Evolutionary conservation across 2,113 vertebrate species (phyloP), one percentile per base, ranked within the genome.

Genomic region (Cricetomys ansorgei): DNA sequence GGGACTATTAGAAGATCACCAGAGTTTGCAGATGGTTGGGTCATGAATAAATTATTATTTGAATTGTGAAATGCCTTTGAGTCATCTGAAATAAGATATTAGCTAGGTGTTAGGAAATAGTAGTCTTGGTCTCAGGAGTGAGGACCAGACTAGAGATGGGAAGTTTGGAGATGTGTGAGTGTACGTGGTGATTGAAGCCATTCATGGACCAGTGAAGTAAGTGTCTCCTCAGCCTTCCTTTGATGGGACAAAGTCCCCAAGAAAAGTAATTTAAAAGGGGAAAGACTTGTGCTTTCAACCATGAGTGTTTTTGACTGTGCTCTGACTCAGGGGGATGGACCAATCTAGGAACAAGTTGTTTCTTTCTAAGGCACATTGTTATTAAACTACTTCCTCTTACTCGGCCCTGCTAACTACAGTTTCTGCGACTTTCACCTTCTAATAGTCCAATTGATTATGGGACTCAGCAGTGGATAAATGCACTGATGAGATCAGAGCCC

Each of bases 31-130:
- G 12, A 8, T 79, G 23, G 43, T 17, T 73, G 29, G 37, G 9
- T 92, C 50, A 40, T 93, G 76, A 92, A 2, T 48, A 92, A 75
- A 62, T 37, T 57, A 62, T 87, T 94, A 88, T 94, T 80, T 84
- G 75, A 92, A 15, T 67, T 62, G 12, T 80, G 87, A 79, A 15
- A 7, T 80, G 13, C 31, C 29, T 94, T 90, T 83, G 43, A 80
- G 16, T 94, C 37, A 92, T 92, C 13, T 96, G 88, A 96, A 95
- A 84, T 76, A 84, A 95, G 84, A 89, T 79, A 6, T 40, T 40
- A 85, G 19, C 50, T 69, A 90, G 57, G 40, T 34, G 50, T 81
- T 89, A 91, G 13, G 11, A 83, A 79, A 45, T 81, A 73, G 34
- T 76, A 81, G 50, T 80, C 37, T 85, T 93, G 70, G 12, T 31